Percentiles rank a stretch among this genome's conserved stretches.
These are phyloP conservation scores for Physella acuta DNA, from an alignment of 1,140 invertebrate genomes.

Conservation along the genomic window DNA sequence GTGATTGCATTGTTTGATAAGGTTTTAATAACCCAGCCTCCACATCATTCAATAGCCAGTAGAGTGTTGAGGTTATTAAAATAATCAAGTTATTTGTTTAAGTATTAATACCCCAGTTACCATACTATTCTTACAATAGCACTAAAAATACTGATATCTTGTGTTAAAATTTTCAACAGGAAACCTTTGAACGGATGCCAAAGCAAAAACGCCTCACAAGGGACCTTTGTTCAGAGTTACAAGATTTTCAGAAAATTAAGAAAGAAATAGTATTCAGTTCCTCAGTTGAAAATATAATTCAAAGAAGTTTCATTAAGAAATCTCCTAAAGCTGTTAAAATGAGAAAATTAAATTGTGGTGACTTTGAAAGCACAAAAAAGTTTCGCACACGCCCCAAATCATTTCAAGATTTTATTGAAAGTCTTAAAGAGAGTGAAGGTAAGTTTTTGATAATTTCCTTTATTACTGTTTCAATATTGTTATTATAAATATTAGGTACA, in stretches of 20 bases:
- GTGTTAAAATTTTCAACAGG: neutral
- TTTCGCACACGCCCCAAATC: slow-evolving; percentile 5
- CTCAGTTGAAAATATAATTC: neutral
- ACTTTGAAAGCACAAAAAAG: neutral
- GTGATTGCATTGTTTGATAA: too few species aligned
- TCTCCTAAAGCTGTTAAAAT: neutral
- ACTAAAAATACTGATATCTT: too few species aligned
- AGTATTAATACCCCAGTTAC: too few species aligned
- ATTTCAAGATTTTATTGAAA: slow-evolving; percentile 4
- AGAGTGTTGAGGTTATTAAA: too few species aligned
- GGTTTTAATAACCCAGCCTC: too few species aligned
- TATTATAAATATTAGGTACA: too few species aligned
- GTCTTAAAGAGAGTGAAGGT: slow-evolving; percentile 2
- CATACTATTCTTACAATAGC: too few species aligned
- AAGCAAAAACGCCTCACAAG: neutral
- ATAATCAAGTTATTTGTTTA: too few species aligned
- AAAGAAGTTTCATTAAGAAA: neutral
- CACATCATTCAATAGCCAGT: too few species aligned
- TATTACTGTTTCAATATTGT: neutral
- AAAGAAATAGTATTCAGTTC: neutral
- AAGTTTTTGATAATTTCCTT: neutral
- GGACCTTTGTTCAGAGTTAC: neutral
- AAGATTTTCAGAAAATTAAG: neutral
- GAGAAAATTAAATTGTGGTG: neutral
- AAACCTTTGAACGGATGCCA: slow-evolving; percentile 3